phyloP scores from a whole-genome alignment of 2,888 invertebrate genomes.

The Ophion ellenae region DNA sequence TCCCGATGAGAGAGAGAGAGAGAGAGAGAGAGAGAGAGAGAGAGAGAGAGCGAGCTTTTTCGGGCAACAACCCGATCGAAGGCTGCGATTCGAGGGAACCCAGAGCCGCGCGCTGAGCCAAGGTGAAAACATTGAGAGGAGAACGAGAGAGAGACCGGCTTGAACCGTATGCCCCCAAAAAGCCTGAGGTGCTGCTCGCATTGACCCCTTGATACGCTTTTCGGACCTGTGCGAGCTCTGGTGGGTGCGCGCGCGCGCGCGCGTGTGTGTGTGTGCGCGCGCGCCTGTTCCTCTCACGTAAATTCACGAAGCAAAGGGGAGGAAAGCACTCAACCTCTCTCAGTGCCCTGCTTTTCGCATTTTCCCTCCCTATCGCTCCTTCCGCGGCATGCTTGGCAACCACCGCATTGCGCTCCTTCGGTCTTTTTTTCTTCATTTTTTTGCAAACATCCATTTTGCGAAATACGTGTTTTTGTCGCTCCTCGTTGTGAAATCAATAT shows the following conservation, averaged over 20 bases:
- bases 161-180: conserved; percentile 15
- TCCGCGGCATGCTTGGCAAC: conserved; percentile 56
- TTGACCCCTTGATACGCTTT: conserved; percentile 57
- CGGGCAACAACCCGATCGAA: conserved; percentile 30
- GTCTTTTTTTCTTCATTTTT: conserved; percentile 36
- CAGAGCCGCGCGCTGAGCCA: conserved; percentile 56
- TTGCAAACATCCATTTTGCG: conserved; percentile 49
- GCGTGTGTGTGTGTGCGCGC: conserved; percentile 4
- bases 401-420: conserved; percentile 65
- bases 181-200: conserved; percentile 36
- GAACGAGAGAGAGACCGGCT: conserved; percentile 30
- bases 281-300: conserved; percentile 35
- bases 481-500: conserved; percentile 61
- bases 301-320: conserved; percentile 46
- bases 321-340: conserved; percentile 56
- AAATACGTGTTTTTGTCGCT: conserved; percentile 21
- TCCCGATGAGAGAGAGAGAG: neutral
- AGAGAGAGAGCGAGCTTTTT: neutral
- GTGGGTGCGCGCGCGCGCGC: too few relatives aligned
- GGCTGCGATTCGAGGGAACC: neutral
- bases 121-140: conserved; percentile 53
- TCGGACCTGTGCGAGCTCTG: conserved; percentile 32
- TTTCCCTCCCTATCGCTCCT: conserved; percentile 34
- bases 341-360: conserved; percentile 53
- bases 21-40: too few relatives aligned